A percentile compares a stretch with the other conserved stretches of the same genome.
These are phyloP conservation scores for Sabatieria punctata DNA, from an alignment of 2,888 invertebrate genomes.

Conservation along the genomic window DNA sequence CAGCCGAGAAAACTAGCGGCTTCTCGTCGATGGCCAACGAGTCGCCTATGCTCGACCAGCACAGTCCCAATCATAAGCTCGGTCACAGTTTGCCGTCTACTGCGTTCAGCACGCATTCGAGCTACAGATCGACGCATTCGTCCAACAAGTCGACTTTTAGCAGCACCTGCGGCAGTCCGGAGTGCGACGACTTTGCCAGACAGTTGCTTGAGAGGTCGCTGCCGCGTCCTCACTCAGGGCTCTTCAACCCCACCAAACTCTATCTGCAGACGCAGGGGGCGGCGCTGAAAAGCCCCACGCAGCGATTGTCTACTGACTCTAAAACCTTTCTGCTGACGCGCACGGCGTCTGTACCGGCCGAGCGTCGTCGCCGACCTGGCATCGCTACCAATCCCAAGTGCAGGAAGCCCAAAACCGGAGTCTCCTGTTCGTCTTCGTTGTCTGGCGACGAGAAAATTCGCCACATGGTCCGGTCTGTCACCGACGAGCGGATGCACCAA, in stretches of 20 bases:
- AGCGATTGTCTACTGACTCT: not conserved
- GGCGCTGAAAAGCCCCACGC: not conserved
- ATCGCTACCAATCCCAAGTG: constrained; percentile 8
- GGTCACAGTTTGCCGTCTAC: no score
- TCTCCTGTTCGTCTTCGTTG: no score
- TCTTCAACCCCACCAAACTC: not conserved
- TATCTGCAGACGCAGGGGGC: no score
- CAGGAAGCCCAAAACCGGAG: no score
- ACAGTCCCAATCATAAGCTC: no score
- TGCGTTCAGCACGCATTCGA: constrained; percentile 8
- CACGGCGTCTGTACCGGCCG: not conserved
- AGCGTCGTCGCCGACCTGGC: not conserved
- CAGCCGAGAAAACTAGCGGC: constrained; percentile 24
- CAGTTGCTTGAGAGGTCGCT: constrained; percentile 2
- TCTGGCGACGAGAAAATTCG: no score
- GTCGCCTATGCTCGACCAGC: not conserved
- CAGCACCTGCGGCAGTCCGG: constrained; percentile 11
- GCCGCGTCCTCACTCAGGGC: not conserved
- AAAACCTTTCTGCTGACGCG: not conserved
- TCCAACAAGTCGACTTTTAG: constrained; percentile 15
- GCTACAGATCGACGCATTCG: constrained; percentile 9
- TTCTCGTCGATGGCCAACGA: constrained; percentile 14
- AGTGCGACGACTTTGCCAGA: constrained; percentile 13
- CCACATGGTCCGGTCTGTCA: no score
- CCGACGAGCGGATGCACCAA: no score